Evolutionary conservation across 2,113 vertebrate species (phyloP), one percentile per base, ranked within the genome.

Genomic region (Verasper variegatus): DNA sequence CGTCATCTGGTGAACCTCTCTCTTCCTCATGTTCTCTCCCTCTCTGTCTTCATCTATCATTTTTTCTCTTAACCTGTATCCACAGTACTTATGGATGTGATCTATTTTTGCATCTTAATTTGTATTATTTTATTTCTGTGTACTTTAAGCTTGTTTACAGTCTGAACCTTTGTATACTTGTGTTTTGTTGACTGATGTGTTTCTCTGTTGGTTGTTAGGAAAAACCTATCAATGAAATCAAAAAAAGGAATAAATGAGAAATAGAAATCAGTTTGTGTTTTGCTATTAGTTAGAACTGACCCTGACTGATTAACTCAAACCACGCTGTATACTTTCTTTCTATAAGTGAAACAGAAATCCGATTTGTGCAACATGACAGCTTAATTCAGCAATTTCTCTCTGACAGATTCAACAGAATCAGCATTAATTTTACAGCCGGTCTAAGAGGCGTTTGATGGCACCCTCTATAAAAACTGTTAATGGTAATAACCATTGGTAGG

Each of bases 351-450:
- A 51, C 18, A 18, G 18, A 51, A 51, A 51, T 17, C 15, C n/a
- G 62, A 72, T 80, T 70, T 18, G 3, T 60, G 49, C 35, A 21
- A 77, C 67, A 63, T 24, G 77, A 35, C 52, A 55, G 35, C 12
- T 68, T 51, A 59, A 65, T 77, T 81, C 57, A 81, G 40, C 51
- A 76, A 52, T 57, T 59, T 18, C n/a, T 31, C 62, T 11, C 1
- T 14, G 13, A 68, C 35, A 45, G 60, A 76, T 82, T 86, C 55
- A 81, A 51, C 76, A 77, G 83, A 88, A 88, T 91, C 88, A 89
- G 86, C 84, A 88, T 56, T 61, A 81, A 82, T 88, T 89, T 86
- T 88, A 91, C 74, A 76, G 59, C 37, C 84, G 55, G 64, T 86
- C 79, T 71, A 74, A 82, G 81, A 64, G 67, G 74, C 69, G 62